Evolutionary conservation across 2,888 invertebrate genomes (phyloP).

Genomic region (Galerucella calmariensis): DNA sequence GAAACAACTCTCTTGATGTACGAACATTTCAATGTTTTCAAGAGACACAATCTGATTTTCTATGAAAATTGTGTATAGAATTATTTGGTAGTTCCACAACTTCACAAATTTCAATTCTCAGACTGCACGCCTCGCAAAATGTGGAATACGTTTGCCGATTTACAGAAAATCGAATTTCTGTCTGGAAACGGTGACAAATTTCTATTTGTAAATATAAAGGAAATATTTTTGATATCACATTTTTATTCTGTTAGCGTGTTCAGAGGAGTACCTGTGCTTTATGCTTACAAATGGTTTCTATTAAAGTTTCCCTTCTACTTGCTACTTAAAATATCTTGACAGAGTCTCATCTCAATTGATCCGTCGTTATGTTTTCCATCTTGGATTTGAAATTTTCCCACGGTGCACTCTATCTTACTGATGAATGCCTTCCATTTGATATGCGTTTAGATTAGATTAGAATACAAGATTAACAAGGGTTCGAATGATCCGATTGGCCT

Average conservation of each 20-base stretch:
- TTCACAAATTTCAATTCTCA: conserved; percentile 28
- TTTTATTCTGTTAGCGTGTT: conserved; percentile 2
- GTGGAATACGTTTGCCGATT: conserved; percentile 30
- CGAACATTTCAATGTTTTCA: not conserved
- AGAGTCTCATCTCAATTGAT: no score
- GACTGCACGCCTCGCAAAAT: conserved; percentile 27
- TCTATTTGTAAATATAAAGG: conserved; percentile 31
- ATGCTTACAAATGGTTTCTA: not conserved
- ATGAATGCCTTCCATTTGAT: no score
- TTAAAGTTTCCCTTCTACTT: not conserved
- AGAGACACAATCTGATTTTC: conserved; percentile 5
- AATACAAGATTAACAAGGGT: no score
- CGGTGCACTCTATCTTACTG: no score
- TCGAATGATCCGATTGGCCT: no score
- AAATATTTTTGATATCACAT: conserved; percentile 18
- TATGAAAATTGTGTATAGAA: conserved; percentile 5
- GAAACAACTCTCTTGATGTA: not conserved
- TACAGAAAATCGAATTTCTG: conserved; percentile 28
- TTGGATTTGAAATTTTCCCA: no score
- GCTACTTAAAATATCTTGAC: no score
- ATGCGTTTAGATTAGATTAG: no score
- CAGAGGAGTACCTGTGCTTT: not conserved
- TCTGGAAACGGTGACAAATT: conserved; percentile 33
- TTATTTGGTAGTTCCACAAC: conserved; percentile 29
- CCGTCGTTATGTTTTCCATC: no score